Base-by-base conservation (phyloP, 1,140 invertebrate genomes). In the Pseudomyrmex cubaensis region DNA sequence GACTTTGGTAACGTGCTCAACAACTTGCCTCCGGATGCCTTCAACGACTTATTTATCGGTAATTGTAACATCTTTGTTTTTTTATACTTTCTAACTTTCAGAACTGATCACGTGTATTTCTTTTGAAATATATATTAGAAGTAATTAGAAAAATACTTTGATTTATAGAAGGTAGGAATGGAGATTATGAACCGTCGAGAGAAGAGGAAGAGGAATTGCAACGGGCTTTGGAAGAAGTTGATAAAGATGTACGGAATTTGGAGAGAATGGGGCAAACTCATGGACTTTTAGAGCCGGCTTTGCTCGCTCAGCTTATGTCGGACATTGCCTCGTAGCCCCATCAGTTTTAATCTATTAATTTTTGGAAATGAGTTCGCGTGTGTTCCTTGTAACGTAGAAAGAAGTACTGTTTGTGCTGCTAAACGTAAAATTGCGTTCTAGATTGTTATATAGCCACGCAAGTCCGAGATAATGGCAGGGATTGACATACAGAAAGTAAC, bases 1-100 rank as follows among this genome's bases (percentile, higher is more conserved):
- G 97, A 98, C 90, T 96, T 99, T 91, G 97, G 97, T 70, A 98
- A 97, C 90, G 97, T 98, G 50, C 95, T 98, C 64, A 98, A 97
- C 93, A 97, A 98, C 91, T 96, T 98, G 90, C 97, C 98, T 75
- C 97, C 98, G 86, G 98, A 98, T 95, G 98, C 98, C 90, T 98
- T 99, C 93, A 98, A 97, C 92, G 98, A 98, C 92, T 96, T 98
- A 77, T 98, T 98, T 93, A 96, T 96, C 89, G 96, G 96, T 97
- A 95, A 94, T 86, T 85, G 85, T 85, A 91, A 91, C 92, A 90
- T 75, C n/a, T 66, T 50, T 74, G 25, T 67, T 15, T 46, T 12
- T 83, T 69, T 83, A 52, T 48, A 70, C 74, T 76, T 76, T 59
- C 76, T 10, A 10, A 25, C 13, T 76, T 66, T 20, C 56, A 50